Evolutionary conservation across 2,113 vertebrate genomes (phyloP), one percentile per base, ranked within the genome.

Genomic region (Pachypanchax playfairii): DNA sequence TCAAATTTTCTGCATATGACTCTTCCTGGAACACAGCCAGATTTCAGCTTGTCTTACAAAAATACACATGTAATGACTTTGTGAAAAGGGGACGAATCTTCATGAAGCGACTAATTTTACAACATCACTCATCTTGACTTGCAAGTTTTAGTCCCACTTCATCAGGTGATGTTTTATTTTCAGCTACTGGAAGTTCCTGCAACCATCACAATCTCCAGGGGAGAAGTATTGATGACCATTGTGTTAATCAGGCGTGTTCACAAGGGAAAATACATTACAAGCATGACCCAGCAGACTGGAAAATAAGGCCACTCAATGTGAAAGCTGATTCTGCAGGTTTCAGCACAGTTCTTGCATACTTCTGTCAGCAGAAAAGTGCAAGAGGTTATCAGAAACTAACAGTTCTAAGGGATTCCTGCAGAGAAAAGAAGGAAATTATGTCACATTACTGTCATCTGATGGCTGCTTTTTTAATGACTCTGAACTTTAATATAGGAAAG

Each of bases 281-380:
- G 53, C 76, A 55, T 88, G 79, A 88, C 82, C 60, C 63, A 77
- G 76, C 86, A 77, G 21, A 43, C 22, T 21, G 49, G 20, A 17
- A 58, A 18, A 43, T 21, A 24, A 28, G 41, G 41, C 28, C 56
- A 5, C 1, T 44, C 18, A 62, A 41, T 35, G 58, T 1, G 6
- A 60, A 62, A 46, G 63, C 75, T 70, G 73, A 82, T 60, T 73
- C 25, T 53, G 83, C 74, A 75, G 15, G 52, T 77, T 60, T 73
- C 36, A 24, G 8, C 36, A 21, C 21, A n/a, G 50, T 58, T 20
- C 6, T 58, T 18, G 6, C 66, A 60, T 57, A 52, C 63, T 57
- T 24, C 14, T 59, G 66, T 82, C 73, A 82, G 78, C 71, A 65
- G 54, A 56, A 70, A 69, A 49, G 68, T 42, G 46, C 43, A 46